Evolutionary conservation across 1,140 invertebrate species (phyloP).

Genomic region (Pseudachorutes palmiensis): DNA sequence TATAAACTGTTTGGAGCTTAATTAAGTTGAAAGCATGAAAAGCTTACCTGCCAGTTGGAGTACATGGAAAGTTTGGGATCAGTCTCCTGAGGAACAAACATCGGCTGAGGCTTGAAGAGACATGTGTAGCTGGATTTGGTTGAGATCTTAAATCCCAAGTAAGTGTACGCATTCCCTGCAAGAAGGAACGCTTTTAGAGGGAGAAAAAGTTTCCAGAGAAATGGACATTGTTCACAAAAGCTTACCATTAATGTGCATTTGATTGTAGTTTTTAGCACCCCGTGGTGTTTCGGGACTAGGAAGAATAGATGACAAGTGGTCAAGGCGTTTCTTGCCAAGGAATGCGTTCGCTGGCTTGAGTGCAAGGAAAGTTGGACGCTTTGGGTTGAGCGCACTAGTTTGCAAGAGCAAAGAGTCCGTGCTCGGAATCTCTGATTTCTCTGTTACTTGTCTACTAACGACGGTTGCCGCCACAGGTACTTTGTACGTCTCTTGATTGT

Average conservation of each 20-base stretch:
- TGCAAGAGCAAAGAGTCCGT: constrained; percentile 16
- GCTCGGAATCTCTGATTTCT: background rate
- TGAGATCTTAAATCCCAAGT: constrained; percentile 79
- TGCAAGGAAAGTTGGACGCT: constrained; percentile 36
- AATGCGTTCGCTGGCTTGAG: constrained; percentile 29
- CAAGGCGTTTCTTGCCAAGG: constrained; percentile 17
- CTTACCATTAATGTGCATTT: constrained; percentile 47
- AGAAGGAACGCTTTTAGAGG: constrained; percentile 13
- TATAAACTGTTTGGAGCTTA: too few species aligned
- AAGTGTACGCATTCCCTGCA: constrained; percentile 83
- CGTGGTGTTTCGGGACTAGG: constrained; percentile 78
- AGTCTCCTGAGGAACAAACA: constrained; percentile 67
- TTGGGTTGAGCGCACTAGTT: constrained; percentile 20
- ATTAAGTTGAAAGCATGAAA: too few species aligned
- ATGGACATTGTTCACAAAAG: background rate
- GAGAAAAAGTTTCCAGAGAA: background rate
- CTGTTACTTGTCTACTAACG: background rate
- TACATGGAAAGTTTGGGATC: constrained; percentile 93
- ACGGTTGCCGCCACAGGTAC: background rate
- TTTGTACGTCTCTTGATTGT: background rate
- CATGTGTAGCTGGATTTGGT: constrained; percentile 87
- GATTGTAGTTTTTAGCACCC: constrained; percentile 75
- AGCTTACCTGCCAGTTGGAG: constrained; percentile 77
- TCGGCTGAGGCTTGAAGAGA: constrained; percentile 83
- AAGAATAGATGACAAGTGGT: constrained; percentile 31